These are phyloP conservation scores for Gymnogyps californianus DNA, from an alignment of 2,113 vertebrate species.

Conservation along the genomic window DNA sequence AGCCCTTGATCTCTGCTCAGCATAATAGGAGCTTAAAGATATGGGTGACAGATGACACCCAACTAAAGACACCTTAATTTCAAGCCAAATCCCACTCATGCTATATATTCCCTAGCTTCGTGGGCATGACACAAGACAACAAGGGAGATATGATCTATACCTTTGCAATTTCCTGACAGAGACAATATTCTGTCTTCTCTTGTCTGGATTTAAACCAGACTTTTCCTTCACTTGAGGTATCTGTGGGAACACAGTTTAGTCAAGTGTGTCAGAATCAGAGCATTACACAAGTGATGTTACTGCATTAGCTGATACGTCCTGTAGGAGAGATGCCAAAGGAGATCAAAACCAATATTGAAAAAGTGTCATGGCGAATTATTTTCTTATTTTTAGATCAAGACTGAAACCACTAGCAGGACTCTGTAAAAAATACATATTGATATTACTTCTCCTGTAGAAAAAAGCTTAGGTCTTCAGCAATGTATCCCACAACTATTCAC, in stretches of 20 bases:
- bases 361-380: not conserved
- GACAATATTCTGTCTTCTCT: not conserved
- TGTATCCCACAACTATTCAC: not conserved
- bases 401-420: not conserved
- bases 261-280: not conserved
- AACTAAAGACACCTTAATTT: not conserved
- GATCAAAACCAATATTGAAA: not conserved
- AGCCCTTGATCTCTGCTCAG: not conserved
- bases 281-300: not conserved
- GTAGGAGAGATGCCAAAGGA: not conserved
- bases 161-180: not conserved
- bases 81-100: not conserved
- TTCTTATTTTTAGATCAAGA: slow-evolving; percentile 11
- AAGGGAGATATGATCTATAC: not conserved
- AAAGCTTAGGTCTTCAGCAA: not conserved
- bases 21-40: not conserved
- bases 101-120: rapidly evolving
- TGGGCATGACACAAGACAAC: not conserved
- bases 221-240: not conserved
- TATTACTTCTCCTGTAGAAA: not conserved
- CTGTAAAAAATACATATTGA: not conserved
- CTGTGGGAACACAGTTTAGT: not conserved
- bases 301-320: not conserved
- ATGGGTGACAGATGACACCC: not conserved
- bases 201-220: not conserved